Percentiles rank a stretch among this genome's conserved stretches.
Evolutionary conservation across 1,140 invertebrate genomes (phyloP).

Genomic region (Nilaparvata lugens): DNA sequence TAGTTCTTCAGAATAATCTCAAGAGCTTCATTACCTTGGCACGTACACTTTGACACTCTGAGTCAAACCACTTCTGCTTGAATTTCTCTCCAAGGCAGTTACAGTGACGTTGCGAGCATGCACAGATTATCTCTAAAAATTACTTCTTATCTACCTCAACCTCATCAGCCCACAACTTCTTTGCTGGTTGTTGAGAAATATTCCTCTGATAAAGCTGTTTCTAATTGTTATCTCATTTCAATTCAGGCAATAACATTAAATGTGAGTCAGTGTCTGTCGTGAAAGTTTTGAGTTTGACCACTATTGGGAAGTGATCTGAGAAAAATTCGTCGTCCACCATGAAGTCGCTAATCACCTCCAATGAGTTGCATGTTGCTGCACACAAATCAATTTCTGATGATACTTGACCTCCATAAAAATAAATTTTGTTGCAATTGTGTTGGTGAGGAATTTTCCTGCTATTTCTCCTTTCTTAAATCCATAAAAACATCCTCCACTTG

Average conservation of each 20-base stretch:
- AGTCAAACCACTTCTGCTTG: slow-evolving; percentile 12
- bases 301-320: no score
- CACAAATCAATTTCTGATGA: not conserved
- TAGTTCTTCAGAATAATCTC: not conserved
- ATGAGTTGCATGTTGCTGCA: not conserved
- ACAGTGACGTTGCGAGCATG: not conserved
- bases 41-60: not conserved
- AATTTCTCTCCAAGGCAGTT: not conserved
- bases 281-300: not conserved
- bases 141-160: not conserved
- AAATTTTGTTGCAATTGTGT: not conserved
- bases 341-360: not conserved
- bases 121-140: not conserved
- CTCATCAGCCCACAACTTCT: not conserved
- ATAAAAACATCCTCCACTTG: not conserved
- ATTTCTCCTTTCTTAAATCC: not conserved
- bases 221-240: no score
- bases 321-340: not conserved
- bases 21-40: not conserved
- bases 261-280: no score
- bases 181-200: not conserved
- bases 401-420: not conserved
- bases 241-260: no score
- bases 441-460: not conserved
- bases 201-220: no score